Evolutionary conservation across 2,113 vertebrate species (phyloP), one percentile per base, ranked within the genome.

Genomic region (Choloepus hoffmanni): DNA sequence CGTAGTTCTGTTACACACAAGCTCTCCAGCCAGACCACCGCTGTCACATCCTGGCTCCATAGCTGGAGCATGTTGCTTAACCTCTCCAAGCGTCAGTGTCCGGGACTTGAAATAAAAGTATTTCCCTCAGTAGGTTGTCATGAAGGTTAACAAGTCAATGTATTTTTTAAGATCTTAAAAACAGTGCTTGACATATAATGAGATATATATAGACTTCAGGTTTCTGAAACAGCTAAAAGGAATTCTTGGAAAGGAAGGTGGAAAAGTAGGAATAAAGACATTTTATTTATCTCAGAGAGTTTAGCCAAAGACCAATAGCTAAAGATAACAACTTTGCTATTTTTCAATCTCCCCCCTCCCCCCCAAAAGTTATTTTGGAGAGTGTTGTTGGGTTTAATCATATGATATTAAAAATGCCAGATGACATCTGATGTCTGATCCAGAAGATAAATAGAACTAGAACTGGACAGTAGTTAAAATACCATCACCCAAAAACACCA

Each of bases 301-400:
- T 78, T 88, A 55, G 7, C 84, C 50, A 33, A 53, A 73, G 67
- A 65, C 68, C n/a, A 73, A 0, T 73, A 21, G 68, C 86, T 93
- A 77, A 79, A 83, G 55, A 30, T 78, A 62, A 45, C 28, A 68
- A 43, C 43, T 85, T 95, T 85, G 62, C 68, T 77, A 62, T 65
- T 83, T 86, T 63, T 86, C 19, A 67, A 73, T 30, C 40, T 43
- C 13, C 18, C 40, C 15, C 14, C 53, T 18, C 55, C 18, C 19
- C 55, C 33, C 48, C 24, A n/a, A 89, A 92, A 63, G 70, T 68
- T 85, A 74, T 95, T 94, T 89, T 92, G 77, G 40, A 72, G 26
- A 43, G 13, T 94, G 14, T 73, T 67, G 15, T 72, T 91, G 48
- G 45, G 26, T 88, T 88, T 85, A 48, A 65, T 81, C 72, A 83